phyloP scores from a whole-genome alignment of 2,888 invertebrate species.

The Pollenia angustigena region DNA sequence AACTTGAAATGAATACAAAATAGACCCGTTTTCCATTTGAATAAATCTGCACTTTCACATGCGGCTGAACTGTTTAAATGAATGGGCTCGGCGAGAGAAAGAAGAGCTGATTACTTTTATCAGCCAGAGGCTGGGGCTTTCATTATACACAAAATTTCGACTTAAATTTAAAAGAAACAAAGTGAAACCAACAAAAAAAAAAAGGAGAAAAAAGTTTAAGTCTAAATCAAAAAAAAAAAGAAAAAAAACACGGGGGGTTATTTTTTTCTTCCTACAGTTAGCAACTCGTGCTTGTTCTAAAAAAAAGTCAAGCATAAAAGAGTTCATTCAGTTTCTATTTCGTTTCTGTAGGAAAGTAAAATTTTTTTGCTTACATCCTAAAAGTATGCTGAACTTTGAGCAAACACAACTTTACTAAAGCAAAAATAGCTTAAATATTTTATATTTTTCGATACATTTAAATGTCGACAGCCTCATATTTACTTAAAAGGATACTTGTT shows the following conservation, averaged over 20 bases:
- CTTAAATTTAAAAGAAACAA: constrained; percentile 4
- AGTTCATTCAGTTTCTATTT: not conserved
- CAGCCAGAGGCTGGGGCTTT: constrained; percentile 20
- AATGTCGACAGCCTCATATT: no score
- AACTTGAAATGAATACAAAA: constrained; percentile 28
- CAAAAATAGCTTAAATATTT: not conserved
- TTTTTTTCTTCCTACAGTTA: constrained; percentile 1
- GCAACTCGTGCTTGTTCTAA: constrained; percentile 2
- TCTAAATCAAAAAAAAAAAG: not conserved
- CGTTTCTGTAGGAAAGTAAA: not conserved
- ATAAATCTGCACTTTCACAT: constrained; percentile 30
- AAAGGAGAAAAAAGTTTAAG: not conserved
- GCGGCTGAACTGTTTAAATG: constrained; percentile 19
- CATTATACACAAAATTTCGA: constrained; percentile 21
- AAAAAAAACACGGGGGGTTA: constrained; percentile 6
- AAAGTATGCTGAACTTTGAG: constrained; percentile 20
- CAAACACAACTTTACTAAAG: not conserved
- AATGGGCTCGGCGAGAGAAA: not conserved
- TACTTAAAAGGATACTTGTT: not conserved
- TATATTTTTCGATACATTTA: no score
- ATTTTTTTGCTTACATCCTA: not conserved
- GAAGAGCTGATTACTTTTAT: constrained; percentile 24
- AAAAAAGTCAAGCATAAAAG: constrained; percentile 28
- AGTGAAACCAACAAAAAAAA: not conserved
- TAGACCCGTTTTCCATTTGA: constrained; percentile 42